Evolutionary conservation across 2,113 vertebrate species (phyloP), one percentile per base, ranked within the genome.

Genomic region (Lethenteron reissneri): DNA sequence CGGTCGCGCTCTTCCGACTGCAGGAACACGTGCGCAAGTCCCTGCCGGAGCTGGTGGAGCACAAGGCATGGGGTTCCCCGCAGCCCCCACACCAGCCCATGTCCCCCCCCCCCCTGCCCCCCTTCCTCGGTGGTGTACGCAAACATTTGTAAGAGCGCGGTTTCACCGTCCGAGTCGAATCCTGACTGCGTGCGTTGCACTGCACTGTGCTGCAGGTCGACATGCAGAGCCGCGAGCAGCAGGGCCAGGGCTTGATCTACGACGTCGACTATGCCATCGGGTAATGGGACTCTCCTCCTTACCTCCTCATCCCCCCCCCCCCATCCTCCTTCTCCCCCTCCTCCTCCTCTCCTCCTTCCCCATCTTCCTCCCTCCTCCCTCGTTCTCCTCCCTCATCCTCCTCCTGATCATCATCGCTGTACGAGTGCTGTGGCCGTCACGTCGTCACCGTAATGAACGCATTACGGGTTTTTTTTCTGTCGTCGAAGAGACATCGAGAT

Each of bases 221-320:
- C 75, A 97, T 99, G 94, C 94, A 99, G 80, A 86, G 85, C 72
- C 95, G 88, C 90, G 94, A 99, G 74, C 89, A 95, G 76, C 94
- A 99, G 74, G 95, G 92, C 76, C 94, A 97, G 79, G 94, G 92
- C 71, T 90, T 92, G 15, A 89, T 99, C 73, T 99, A 99, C 76
- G 83, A 83, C 0, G 94, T 99, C 73, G 94, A 99, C 71, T 99
- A 99, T 0, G 94, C 94, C 59, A 96, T 92, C 88, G 95, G 94
- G 92, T 99, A 78, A 76, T n/a, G 64, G 64, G n/a, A 12, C 60
- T 64, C 17, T 19, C 60, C 60, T 4, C 17, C 60, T 4, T 64
- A 21, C 60, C 60, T 15, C 14, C 17, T 64, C 60, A 1, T 8
- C 3, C 17, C 60, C 8, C 60, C 60, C 1, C 17, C 60, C 8